A percentile compares a stretch with the other conserved stretches of the same genome.
Conservation (phyloP, 1,140 invertebrate species). For the Drosophila nebulosa region DNA sequence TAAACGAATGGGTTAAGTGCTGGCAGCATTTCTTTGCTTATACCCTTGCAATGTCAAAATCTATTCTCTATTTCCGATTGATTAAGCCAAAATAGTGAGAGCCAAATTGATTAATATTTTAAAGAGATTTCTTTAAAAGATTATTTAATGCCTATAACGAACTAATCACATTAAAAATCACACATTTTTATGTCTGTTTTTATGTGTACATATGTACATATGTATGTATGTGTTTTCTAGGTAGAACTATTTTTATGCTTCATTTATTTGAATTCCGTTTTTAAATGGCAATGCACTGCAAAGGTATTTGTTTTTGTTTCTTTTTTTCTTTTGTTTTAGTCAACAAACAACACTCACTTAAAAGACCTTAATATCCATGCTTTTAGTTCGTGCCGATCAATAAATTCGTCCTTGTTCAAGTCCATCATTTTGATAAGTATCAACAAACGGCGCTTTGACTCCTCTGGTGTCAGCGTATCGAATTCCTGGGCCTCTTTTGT, state of each 20-base stretch:
- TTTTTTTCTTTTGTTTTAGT: conserved; percentile 35
- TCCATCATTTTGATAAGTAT: conserved; percentile 95
- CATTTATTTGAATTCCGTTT: neutral
- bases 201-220: no score
- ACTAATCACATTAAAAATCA: no score
- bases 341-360: conserved; percentile 84
- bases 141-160: no score
- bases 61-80: neutral
- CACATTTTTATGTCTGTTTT: no score
- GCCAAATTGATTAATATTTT: no score
- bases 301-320: neutral
- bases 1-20: neutral
- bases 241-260: neutral
- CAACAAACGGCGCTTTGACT: conserved; percentile 90
- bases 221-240: no score
- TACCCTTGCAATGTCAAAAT: conserved; percentile 9
- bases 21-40: conserved; percentile 29
- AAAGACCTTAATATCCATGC: conserved; percentile 97
- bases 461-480: conserved; percentile 92
- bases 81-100: no score
- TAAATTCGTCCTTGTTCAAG: conserved; percentile 85
- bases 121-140: no score
- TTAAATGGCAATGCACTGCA: neutral
- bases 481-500: conserved; percentile 96
- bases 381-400: conserved; percentile 92